Percentiles rank a stretch among this genome's conserved stretches.
phyloP scores from a whole-genome alignment of 2,888 invertebrate genomes.

The Palloptera scutellata region DNA sequence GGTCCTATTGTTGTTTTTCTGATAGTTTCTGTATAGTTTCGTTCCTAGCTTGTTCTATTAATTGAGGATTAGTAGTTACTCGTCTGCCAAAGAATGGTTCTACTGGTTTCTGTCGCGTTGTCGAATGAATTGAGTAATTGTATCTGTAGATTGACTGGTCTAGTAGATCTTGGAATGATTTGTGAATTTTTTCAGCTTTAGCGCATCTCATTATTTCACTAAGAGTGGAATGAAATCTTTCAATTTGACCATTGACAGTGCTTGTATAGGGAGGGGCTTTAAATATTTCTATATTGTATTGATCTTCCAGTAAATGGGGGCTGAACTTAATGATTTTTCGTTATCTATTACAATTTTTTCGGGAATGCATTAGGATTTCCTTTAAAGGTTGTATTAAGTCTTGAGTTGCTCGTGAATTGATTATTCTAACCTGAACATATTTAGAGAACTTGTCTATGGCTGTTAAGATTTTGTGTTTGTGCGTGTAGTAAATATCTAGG shows the following conservation, averaged over 20 bases:
- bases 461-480: conserved; percentile 7
- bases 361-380: conserved; percentile 10
- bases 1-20: background rate
- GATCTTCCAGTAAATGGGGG: background rate
- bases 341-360: conserved; percentile 31
- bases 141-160: background rate
- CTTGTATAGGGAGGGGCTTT: conserved; percentile 11
- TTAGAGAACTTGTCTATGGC: conserved; percentile 24
- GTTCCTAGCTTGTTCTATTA: conserved; percentile 3
- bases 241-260: background rate
- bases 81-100: conserved; percentile 2
- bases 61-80: conserved; percentile 6
- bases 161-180: background rate
- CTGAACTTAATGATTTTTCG: conserved; percentile 31
- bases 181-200: background rate
- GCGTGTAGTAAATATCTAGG: conserved; percentile 19
- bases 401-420: background rate
- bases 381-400: conserved; percentile 17
- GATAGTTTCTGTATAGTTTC: background rate
- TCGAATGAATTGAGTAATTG: background rate
- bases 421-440: conserved; percentile 14
- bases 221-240: background rate
- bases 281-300: conserved; percentile 1
- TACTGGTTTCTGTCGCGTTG: background rate
- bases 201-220: too few species aligned